Evolutionary conservation across 2,113 vertebrate species (phyloP), one percentile per base, ranked within the genome.

Genomic region (Rhipidura dahli): DNA sequence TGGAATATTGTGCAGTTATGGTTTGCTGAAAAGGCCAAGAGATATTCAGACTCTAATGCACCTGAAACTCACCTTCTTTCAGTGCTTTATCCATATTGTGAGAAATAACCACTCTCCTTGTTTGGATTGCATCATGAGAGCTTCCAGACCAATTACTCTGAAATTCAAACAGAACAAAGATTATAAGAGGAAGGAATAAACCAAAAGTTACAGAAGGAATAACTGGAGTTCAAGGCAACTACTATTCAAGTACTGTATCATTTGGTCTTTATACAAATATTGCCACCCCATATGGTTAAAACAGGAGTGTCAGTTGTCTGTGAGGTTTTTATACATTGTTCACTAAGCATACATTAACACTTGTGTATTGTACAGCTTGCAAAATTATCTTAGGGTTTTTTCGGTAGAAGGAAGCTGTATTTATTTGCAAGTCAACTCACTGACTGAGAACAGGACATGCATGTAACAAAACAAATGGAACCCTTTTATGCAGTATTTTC

Each of bases 31-130:
- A 22, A 83, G 26, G 27, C 77, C 24, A 61, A 35, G 31, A 83
- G 17, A 54, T 35, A 61, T 9, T 65, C 45, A 86, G 35, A 83
- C 15, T 59, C 8, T 47, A 90, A 85, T 8, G 12, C 13, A 50
- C 22, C 17, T 42, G 84, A 66, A 53, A 60, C 98, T 98, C 98
- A 99, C 99, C 99, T 98, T 99, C 99, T 96, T 99, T 99, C 65
- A 99, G 97, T 73, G 99, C 98, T 98, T 99, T 99, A 96, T 99
- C 99, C 98, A 99, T 98, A 85, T 98, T 99, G 97, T 99, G 99
- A n/a, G 99, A 99, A 97, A 99, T 98, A 79, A 99, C 98, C 94
- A 99, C 98, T 94, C 98, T 99, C 96, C 99, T 98, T 85, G 97
- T 98, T 18, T 98, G 99, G 85, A 94, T 83, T 6, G 97, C 96